These are phyloP conservation scores for Drosophila prosaltans DNA, from an alignment of 1,140 invertebrate genomes.

Conservation along the genomic window DNA sequence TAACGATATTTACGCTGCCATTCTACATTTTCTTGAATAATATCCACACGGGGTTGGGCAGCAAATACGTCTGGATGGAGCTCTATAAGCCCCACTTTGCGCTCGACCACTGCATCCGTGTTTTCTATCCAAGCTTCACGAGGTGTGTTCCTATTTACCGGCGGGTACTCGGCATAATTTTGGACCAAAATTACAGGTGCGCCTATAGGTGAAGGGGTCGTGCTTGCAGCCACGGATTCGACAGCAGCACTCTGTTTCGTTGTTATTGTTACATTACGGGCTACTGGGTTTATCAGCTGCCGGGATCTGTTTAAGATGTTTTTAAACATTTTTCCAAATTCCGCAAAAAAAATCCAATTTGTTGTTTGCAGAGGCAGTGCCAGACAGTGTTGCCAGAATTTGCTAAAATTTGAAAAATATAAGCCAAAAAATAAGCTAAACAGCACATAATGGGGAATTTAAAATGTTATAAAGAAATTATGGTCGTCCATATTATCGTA, in stretches of 20 bases:
- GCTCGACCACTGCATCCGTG: slow-evolving; percentile 90
- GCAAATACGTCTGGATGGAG: slow-evolving; percentile 95
- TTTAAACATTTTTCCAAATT: slow-evolving; percentile 65
- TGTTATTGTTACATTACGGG: slow-evolving; percentile 48
- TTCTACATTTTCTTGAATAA: slow-evolving; percentile 93
- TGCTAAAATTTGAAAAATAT: too few species aligned
- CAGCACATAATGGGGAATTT: too few species aligned
- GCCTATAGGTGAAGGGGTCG: neutral
- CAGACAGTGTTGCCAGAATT: too few species aligned
- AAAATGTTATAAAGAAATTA: too few species aligned
- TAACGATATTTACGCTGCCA: slow-evolving; percentile 95
- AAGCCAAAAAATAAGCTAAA: too few species aligned
- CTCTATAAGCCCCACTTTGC: slow-evolving; percentile 92
- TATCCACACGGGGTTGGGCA: slow-evolving; percentile 91
- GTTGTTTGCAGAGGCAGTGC: too few species aligned
- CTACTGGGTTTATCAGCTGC: slow-evolving; percentile 52
- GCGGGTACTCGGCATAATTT: slow-evolving; percentile 48
- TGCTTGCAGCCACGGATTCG: neutral
- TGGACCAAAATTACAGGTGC: slow-evolving; percentile 60
- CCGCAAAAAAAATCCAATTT: neutral
- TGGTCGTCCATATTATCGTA: too few species aligned
- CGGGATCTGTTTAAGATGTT: slow-evolving; percentile 71
- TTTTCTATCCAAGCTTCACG: slow-evolving; percentile 97
- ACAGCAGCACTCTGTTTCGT: neutral
- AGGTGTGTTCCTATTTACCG: slow-evolving; percentile 51